Evolutionary conservation across 1,140 invertebrate species (phyloP), one percentile per base, ranked within the genome.

Genomic region (Mamestra configurata): DNA sequence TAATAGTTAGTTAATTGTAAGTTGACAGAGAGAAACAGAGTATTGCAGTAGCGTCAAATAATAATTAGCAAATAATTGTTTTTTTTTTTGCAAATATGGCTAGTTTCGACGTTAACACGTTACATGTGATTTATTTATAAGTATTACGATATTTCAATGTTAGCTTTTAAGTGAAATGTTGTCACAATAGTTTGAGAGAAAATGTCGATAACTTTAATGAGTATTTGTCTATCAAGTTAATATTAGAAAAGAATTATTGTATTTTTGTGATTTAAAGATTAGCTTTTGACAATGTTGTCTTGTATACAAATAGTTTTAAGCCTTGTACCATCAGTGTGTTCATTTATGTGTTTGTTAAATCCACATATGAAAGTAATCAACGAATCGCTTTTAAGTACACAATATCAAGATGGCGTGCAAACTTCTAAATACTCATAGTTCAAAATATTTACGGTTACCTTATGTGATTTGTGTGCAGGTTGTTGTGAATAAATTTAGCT

Each of bases 291-390:
- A 51, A 20, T 64, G 37, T 59, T 76, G 37, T 53, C 27, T 53
- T 43, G 8, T 51, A 71, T 75, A 59, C 20, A 59, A 46, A 43
- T 75, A 75, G 53, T 59, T 24, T 18, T 76, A 64, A 76, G 55
- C 57, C 40, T 64, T 76, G 40, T 72, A 80, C 81, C 79, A 70
- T 77, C 57, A 84, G 77, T 82, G 82, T 84, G 84, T 86, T 86
- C 82, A 86, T 22, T 80, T 72, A 57, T 64, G 73, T 24, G 31
- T 77, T n/a, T 76, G 73, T 59, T 68, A 59, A 51, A 59, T 81
- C 20, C n/a, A n/a, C n/a, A n/a, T 59, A 61, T 76, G 15, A 7
- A 27, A 35, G 13, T 76, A 76, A 61, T 76, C 73, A 76, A 61
- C 73, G 73, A 76, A 76, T 61, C 40, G 27, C 43, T 43, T 49